These are phyloP conservation scores for Patella pellucida DNA, from an alignment of 2,888 invertebrate species.

Conservation along the genomic window DNA sequence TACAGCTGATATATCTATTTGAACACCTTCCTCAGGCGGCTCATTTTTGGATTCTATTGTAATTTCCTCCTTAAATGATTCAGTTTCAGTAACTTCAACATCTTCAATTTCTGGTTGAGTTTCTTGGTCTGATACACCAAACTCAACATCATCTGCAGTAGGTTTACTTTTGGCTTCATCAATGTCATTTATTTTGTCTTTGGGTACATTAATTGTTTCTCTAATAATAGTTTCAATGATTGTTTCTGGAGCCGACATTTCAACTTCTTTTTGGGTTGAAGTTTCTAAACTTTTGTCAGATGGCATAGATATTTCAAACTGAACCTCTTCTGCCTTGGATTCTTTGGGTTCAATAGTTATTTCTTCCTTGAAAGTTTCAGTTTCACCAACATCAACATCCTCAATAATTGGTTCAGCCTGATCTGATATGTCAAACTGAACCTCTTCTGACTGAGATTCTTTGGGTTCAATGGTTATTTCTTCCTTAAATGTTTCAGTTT, in stretches of 20 bases:
- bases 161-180: no score
- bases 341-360: background rate
- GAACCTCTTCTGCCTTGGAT: background rate
- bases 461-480: conserved; percentile 1
- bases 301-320: background rate
- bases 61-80: background rate
- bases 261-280: no score
- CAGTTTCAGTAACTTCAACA: background rate
- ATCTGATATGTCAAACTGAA: background rate
- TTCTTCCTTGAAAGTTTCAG: conserved; percentile 5
- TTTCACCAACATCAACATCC: background rate
- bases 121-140: background rate
- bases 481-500: conserved; percentile 9
- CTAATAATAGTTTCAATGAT: no score
- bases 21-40: no score
- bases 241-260: no score
- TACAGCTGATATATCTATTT: no score
- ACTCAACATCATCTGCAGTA: no score
- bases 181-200: no score
- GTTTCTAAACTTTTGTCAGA: background rate
- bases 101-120: conserved; percentile 14
- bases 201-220: no score
- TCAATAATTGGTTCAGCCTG: conserved; percentile 24
- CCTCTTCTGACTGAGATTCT: background rate
- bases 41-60: no score